phyloP scores from a whole-genome alignment of 2,113 vertebrate species.

The Hydrochoerus hydrochaeris region DNA sequence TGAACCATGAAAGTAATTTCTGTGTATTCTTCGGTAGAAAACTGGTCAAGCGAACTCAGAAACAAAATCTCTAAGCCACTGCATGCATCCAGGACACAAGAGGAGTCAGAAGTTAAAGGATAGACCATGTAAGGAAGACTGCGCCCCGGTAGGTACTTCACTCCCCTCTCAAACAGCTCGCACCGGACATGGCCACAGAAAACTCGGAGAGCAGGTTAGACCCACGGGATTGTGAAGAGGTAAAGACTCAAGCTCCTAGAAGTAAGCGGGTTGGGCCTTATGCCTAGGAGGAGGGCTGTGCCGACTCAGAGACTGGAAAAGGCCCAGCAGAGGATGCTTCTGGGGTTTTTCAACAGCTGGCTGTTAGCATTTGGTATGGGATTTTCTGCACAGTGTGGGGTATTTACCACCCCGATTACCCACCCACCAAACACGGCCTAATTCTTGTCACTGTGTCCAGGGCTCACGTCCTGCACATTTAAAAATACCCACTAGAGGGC shows the following conservation, averaged over 20 bases:
- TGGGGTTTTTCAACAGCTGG: neutral
- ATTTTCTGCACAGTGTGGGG: neutral
- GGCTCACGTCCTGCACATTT: neutral
- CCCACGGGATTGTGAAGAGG: neutral
- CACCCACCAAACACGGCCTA: neutral
- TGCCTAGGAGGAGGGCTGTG: neutral
- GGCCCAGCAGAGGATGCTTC: neutral
- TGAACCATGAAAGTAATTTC: neutral
- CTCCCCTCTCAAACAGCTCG: neutral
- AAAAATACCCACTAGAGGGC: constrained; percentile 51
- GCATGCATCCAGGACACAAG: neutral
- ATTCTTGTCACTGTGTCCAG: neutral
- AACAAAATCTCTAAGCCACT: neutral
- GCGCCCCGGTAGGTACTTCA: too few relatives aligned
- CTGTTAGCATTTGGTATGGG: neutral
- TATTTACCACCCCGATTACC: neutral
- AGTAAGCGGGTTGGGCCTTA: neutral
- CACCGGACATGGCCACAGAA: neutral
- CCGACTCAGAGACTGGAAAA: neutral
- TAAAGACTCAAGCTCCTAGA: neutral
- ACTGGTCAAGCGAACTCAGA: neutral
- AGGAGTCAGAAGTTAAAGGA: neutral
- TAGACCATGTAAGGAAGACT: neutral
- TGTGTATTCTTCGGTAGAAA: neutral
- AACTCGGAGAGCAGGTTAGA: neutral